A percentile compares a stretch with the other conserved stretches of the same genome.
phyloP scores from a whole-genome alignment of 2,113 vertebrate genomes.

The Macheiramphus alcinus region DNA sequence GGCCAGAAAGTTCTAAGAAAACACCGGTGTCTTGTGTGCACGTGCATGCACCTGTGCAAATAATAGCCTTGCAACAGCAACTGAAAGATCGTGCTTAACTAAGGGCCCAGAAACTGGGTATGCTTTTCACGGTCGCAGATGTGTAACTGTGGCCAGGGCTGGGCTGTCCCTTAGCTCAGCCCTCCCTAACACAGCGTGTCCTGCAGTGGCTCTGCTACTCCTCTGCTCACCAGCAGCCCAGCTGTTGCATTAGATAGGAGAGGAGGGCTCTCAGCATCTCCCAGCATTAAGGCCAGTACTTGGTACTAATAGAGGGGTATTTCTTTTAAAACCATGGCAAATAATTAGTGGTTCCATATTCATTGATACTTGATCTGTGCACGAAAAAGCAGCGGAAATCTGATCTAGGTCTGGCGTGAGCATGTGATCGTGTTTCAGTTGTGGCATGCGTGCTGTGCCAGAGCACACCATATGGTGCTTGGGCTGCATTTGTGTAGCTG shows the following conservation, averaged over 20 bases:
- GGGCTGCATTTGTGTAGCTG: constrained; percentile 15
- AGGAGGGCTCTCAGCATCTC: background rate
- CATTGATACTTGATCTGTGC: background rate
- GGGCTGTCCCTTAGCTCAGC: background rate
- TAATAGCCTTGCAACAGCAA: background rate
- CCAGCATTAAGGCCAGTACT: background rate
- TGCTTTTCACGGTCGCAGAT: background rate
- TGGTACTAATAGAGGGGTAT: background rate
- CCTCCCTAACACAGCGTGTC: background rate
- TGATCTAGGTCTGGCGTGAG: background rate
- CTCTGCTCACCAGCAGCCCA: background rate
- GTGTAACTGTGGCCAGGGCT: background rate
- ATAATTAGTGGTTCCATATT: background rate
- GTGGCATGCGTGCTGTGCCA: background rate
- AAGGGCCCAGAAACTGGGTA: background rate
- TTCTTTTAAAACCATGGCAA: background rate
- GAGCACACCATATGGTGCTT: background rate
- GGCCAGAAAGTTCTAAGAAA: background rate
- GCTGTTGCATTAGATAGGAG: fast-evolving
- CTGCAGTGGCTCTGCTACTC: background rate
- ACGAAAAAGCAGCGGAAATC: background rate
- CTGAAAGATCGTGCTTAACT: background rate
- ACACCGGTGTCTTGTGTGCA: background rate
- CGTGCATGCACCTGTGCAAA: background rate
- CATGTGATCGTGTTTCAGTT: background rate